Evolutionary conservation across 2,113 vertebrate genomes (phyloP).

Genomic region (Poeciliopsis turrubarensis): DNA sequence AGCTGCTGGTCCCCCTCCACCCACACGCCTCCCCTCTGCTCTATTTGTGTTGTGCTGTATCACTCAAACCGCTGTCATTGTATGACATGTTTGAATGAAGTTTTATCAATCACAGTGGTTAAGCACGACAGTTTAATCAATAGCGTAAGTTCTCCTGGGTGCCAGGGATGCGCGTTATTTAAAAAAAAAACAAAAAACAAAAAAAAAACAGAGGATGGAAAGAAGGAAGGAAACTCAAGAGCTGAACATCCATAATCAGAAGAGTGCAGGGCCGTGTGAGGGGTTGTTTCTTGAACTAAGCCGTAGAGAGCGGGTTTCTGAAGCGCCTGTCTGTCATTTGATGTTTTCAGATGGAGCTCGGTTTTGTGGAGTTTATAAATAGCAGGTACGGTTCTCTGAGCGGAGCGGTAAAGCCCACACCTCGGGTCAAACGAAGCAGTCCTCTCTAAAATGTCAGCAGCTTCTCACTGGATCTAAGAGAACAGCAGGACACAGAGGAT

Average conservation of each 20-base stretch:
- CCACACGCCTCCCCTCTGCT: not conserved
- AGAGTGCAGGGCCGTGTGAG: conserved; percentile 35
- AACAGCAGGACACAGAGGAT: conserved; percentile 21
- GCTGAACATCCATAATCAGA: conserved; percentile 28
- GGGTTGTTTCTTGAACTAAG: conserved; percentile 60
- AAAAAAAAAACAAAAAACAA: not conserved
- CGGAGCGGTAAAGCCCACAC: conserved; percentile 34
- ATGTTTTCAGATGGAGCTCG: conserved; percentile 39
- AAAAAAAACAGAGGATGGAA: not conserved
- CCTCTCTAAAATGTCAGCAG: conserved; percentile 43
- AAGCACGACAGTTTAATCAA: conserved; percentile 77
- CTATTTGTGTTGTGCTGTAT: conserved; percentile 48
- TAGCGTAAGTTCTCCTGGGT: conserved; percentile 47
- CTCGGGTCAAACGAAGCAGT: conserved; percentile 39
- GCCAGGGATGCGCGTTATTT: conserved; percentile 53
- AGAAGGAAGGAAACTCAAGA: conserved; percentile 6
- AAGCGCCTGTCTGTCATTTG: conserved; percentile 52
- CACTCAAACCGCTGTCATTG: conserved; percentile 53
- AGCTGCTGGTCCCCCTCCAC: not conserved
- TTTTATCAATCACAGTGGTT: conserved; percentile 72
- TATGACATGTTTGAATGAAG: conserved; percentile 71
- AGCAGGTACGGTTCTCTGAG: conserved; percentile 55
- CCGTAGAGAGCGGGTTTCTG: conserved; percentile 37
- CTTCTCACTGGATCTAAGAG: conserved; percentile 34
- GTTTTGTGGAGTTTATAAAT: conserved; percentile 42